These are phyloP conservation scores for Stictonetta naevosa DNA, from an alignment of 2,113 vertebrate genomes.

Conservation along the genomic window DNA sequence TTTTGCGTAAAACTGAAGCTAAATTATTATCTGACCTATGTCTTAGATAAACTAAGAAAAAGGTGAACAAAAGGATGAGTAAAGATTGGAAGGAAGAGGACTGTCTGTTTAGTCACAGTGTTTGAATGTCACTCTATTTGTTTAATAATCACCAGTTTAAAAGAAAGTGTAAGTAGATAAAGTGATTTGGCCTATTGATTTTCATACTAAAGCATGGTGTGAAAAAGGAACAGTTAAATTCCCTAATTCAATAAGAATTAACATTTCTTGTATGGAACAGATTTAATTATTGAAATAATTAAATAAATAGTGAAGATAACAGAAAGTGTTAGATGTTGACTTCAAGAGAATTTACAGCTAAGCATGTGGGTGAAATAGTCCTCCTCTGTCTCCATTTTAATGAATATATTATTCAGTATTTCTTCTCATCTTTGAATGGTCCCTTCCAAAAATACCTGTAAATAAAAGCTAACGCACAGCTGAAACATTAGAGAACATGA, in stretches of 20 bases:
- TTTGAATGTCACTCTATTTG: not conserved
- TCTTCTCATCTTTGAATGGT: not conserved
- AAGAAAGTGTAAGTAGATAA: not conserved
- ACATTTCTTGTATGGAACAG: not conserved
- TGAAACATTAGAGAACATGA: not conserved
- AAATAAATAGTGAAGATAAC: not conserved
- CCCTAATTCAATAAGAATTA: not conserved
- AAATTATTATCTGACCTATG: not conserved
- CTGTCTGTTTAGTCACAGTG: not conserved
- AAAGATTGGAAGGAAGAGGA: not conserved
- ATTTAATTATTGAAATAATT: not conserved
- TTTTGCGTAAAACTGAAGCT: not conserved
- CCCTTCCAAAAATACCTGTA: not conserved
- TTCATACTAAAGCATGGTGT: not conserved
- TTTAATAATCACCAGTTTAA: not conserved
- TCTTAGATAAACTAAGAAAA: not conserved
- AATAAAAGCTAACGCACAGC: not conserved
- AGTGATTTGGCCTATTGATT: not conserved
- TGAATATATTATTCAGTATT: not conserved
- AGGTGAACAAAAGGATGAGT: not conserved
- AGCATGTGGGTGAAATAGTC: not conserved
- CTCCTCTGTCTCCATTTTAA: not conserved
- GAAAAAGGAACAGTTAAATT: not conserved
- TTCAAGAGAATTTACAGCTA: not conserved
- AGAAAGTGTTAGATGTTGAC: not conserved